phyloP scores from a whole-genome alignment of 1,140 invertebrate genomes.

The Calliopsis andreniformis region DNA sequence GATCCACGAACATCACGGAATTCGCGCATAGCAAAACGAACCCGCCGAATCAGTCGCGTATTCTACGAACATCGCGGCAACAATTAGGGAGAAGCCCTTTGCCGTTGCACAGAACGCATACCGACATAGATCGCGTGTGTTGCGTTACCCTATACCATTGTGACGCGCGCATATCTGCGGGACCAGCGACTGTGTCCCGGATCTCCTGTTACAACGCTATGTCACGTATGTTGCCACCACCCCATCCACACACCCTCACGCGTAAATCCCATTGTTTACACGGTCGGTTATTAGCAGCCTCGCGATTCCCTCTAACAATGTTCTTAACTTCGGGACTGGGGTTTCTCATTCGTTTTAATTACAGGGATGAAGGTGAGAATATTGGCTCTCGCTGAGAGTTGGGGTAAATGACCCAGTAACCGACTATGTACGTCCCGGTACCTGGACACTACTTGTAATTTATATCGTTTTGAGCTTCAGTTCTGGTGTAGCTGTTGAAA shows the following conservation, averaged over 20 bases:
- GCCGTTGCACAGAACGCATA: slow-evolving; percentile 45
- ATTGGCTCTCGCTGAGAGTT: too few species aligned
- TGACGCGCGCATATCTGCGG: slow-evolving; percentile 45
- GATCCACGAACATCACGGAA: not conserved
- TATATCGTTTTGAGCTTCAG: too few species aligned
- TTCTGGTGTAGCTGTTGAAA: too few species aligned
- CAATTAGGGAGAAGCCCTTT: slow-evolving; percentile 62
- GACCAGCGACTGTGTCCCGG: not conserved
- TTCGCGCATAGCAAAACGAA: slow-evolving; percentile 45
- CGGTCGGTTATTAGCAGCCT: not conserved
- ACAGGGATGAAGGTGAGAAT: too few species aligned
- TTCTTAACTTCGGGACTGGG: not conserved
- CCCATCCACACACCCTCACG: not conserved
- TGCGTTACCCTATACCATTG: slow-evolving; percentile 37
- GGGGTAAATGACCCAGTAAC: too few species aligned
- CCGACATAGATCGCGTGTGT: slow-evolving; percentile 46
- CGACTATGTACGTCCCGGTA: too few species aligned
- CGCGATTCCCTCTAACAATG: not conserved
- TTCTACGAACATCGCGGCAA: slow-evolving; percentile 61
- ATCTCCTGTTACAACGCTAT: slow-evolving; percentile 29
- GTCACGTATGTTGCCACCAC: slow-evolving; percentile 11
- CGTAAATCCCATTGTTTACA: slow-evolving; percentile 39
- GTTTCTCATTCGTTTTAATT: too few species aligned
- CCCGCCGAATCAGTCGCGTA: slow-evolving; percentile 30
- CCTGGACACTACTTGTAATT: too few species aligned